Base-by-base conservation (phyloP, 2,113 vertebrate genomes). In the Opisthocomus hoazin region DNA sequence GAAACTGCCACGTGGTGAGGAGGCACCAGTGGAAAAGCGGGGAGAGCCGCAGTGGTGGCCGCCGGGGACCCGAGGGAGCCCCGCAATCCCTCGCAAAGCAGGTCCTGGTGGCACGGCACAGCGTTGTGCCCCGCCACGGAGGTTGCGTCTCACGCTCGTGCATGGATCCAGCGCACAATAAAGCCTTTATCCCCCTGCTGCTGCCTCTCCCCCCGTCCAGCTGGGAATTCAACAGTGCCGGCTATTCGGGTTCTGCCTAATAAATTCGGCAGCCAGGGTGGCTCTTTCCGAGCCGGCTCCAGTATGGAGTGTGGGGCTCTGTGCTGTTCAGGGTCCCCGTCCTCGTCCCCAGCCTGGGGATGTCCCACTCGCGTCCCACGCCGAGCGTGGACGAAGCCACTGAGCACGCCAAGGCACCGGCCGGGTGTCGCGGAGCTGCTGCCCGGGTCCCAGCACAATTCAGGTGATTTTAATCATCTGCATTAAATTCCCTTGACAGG, bases 251-350 rank as follows among this genome's bases (percentile, higher is more conserved):
- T 7, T 84, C 93, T 90, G 94, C 84, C 86, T 30, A 4, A 65
- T 60, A 66, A 69, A 46, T 69, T 75, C 7, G 36, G 93, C 90
- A 75, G 78, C 73, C 29, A 0, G 26, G 12, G 53, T 10, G 64
- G 68, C 81, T 39, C 13, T 21, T 64, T 64, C 86, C 2, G 8
- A 76, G 69, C 73, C 1, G 14, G 60, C 60, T 68, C 71, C 36
- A 0, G 46, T 0, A 0, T 6, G 51, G 45, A 60, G 54, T 34
- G 4, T 1, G 8, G 5, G 11, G 36, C 63, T 70, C 87, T 7
- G 45, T 0, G 0, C 54, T 10, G 1, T 0, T 70, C 1, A 0
- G 64, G 51, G 46, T 87, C 68, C 56, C 83, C 12, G 0, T 27
- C 63, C 71, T 30, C 2, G 0, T 23, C 70, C 46, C 51, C 82